These are phyloP conservation scores for Argyra leucocephala DNA, from an alignment of 2,888 invertebrate genomes.

Conservation along the genomic window DNA sequence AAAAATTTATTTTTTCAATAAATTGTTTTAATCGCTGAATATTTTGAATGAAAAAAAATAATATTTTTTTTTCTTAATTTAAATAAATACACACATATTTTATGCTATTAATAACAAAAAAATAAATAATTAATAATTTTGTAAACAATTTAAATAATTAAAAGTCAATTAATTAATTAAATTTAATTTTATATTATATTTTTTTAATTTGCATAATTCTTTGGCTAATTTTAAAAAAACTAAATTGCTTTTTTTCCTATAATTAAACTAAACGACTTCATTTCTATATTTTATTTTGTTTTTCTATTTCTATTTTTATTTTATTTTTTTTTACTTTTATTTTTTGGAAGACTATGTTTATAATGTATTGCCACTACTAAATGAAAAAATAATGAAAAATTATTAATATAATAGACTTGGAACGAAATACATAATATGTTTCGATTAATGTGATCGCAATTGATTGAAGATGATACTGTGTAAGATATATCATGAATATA, in stretches of 20 bases:
- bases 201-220: background rate
- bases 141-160: background rate
- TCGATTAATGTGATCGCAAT: background rate
- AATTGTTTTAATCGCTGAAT: too few species aligned
- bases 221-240: background rate
- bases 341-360: too few species aligned
- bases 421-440: too few species aligned
- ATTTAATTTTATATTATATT: background rate
- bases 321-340: too few species aligned
- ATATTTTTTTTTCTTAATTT: too few species aligned
- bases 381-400: background rate
- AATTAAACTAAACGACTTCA: background rate
- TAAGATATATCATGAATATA: slow-evolving; percentile 46
- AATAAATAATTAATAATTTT: background rate
- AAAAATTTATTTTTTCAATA: too few species aligned
- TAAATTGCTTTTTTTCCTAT: background rate
- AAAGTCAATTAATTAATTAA: too few species aligned
- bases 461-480: background rate
- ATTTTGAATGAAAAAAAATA: too few species aligned
- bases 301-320: too few species aligned
- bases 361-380: background rate
- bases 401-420: too few species aligned
- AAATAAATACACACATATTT: background rate
- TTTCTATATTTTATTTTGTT: background rate
- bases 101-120: background rate